Evolutionary conservation across 2,113 vertebrate species (phyloP).

Genomic region (Brachirus orientalis): DNA sequence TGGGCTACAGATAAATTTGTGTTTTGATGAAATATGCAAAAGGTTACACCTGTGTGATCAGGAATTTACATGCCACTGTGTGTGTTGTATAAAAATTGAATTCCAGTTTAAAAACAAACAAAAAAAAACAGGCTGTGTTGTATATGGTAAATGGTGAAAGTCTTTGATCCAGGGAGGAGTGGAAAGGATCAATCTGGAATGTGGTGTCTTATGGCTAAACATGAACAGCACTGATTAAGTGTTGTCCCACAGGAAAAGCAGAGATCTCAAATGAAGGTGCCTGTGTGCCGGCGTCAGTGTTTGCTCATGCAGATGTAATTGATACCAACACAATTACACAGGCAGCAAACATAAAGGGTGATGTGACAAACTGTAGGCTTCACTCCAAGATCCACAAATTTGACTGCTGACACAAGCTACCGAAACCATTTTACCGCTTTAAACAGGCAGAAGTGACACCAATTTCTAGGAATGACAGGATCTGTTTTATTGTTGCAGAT

Average conservation of each 20-base stretch:
- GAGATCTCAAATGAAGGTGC: conserved; percentile 3
- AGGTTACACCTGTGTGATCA: conserved; percentile 5
- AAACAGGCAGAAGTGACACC: not conserved
- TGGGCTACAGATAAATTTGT: not conserved
- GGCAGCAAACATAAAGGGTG: not conserved
- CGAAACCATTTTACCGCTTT: conserved; percentile 6
- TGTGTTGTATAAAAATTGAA: not conserved
- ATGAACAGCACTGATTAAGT: conserved; percentile 13
- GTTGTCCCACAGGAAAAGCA: conserved; percentile 14
- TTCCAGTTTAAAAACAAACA: no score
- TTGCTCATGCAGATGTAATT: conserved; percentile 19
- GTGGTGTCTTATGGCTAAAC: not conserved
- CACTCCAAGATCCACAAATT: not conserved
- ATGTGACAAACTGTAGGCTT: not conserved
- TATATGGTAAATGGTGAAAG: not conserved
- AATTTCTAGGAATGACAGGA: not conserved
- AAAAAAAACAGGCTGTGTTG: not conserved
- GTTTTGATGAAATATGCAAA: conserved; percentile 2
- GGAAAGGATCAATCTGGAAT: not conserved
- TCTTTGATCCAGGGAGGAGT: not conserved
- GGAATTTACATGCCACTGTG: not conserved
- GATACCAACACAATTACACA: conserved; percentile 2
- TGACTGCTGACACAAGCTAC: conserved; percentile 2
- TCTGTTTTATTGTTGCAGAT: not conserved
- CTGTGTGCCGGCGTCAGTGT: not conserved